phyloP scores from a whole-genome alignment of 30 jellyfish, hydroid and myxozoan species.

The Morbakka virulenta region DNA sequence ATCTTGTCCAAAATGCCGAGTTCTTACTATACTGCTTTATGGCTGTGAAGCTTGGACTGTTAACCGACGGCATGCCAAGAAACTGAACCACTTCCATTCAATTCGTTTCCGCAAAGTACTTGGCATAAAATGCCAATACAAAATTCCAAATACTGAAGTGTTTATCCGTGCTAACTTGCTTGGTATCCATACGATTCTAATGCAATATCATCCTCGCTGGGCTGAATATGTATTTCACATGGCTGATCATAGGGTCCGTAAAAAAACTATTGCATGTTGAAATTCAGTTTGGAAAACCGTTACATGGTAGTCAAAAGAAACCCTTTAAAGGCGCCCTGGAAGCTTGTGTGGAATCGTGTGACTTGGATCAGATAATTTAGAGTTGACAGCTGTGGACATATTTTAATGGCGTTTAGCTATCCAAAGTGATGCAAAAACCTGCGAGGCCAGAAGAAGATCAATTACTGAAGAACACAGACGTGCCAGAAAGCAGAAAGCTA shows the following conservation, averaged over 20 bases:
- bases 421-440: too few relatives aligned
- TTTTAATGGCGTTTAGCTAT: too few relatives aligned
- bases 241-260: background rate
- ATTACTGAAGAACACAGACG: too few relatives aligned
- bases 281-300: background rate
- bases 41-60: background rate
- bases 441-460: too few relatives aligned
- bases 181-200: background rate
- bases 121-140: background rate
- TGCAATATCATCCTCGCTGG: background rate
- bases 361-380: too few relatives aligned
- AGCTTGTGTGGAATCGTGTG: too few relatives aligned
- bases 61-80: background rate
- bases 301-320: background rate
- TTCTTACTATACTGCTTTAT: background rate
- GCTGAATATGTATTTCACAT: background rate
- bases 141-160: background rate
- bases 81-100: background rate
- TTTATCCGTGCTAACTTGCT: background rate
- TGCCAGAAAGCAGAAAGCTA: too few relatives aligned
- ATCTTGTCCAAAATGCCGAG: background rate
- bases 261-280: background rate
- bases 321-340: background rate
- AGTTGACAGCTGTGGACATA: too few relatives aligned
- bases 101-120: background rate